These are phyloP conservation scores for Ophiothrix spiculata DNA, from an alignment of 35 echinoderm and acorn worm genomes.

Conservation along the genomic window DNA sequence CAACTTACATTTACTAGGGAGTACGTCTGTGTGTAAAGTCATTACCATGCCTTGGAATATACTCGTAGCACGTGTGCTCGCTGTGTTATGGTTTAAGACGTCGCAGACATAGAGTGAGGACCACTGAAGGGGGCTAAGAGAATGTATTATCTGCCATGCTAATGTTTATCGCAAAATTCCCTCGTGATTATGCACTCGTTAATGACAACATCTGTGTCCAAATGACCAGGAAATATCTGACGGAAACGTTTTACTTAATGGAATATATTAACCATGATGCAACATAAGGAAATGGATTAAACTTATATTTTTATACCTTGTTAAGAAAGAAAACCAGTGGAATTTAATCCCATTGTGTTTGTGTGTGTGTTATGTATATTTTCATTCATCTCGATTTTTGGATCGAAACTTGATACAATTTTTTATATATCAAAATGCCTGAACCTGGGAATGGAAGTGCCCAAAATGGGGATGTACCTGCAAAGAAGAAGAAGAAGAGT, in stretches of 20 bases:
- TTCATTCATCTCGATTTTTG: no score
- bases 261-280: not conserved
- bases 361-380: slow-evolving; percentile 4
- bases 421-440: not conserved
- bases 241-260: slow-evolving; percentile 1
- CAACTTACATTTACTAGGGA: not conserved
- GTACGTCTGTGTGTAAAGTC: not conserved
- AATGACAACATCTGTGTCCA: not conserved
- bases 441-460: not conserved
- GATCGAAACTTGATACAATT: no score
- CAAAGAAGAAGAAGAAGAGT: not conserved
- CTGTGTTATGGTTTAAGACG: not conserved
- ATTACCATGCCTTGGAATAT: not conserved
- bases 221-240: not conserved
- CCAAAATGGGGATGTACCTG: slow-evolving; percentile 4
- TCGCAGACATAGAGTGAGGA: not conserved
- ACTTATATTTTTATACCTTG: no score
- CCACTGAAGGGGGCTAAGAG: not conserved
- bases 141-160: not conserved
- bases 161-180: not conserved
- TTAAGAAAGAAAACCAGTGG: no score
- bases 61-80: not conserved
- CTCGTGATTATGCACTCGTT: not conserved
- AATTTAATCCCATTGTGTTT: no score
- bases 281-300: not conserved